These are phyloP conservation scores for Anguilla megastoma DNA, from an alignment of 2,797 vertebrate genomes.

Conservation along the genomic window DNA sequence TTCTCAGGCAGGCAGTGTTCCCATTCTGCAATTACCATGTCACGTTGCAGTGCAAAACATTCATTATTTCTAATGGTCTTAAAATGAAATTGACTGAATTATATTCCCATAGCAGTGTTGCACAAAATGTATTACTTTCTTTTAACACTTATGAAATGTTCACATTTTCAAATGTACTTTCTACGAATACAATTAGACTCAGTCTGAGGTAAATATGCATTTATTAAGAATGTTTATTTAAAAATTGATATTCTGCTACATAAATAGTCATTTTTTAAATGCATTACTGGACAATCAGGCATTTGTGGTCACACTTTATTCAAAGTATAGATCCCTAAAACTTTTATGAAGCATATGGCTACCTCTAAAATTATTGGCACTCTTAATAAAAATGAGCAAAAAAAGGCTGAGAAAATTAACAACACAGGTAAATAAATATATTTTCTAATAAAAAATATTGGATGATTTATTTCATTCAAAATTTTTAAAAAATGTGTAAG, in stretches of 20 bases:
- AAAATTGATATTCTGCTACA: constrained; percentile 88
- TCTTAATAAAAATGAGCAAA: background rate
- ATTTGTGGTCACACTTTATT: constrained; percentile 10
- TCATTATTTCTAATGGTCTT: constrained; percentile 45
- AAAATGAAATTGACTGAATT: constrained; percentile 14
- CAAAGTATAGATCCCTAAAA: constrained; percentile 2
- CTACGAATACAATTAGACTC: background rate
- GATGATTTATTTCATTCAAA: too few species aligned
- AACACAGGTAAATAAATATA: too few species aligned
- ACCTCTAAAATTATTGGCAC: background rate
- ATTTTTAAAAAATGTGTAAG: too few species aligned
- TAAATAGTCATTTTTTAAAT: constrained; percentile 81
- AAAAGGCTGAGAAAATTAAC: background rate
- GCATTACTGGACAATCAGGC: constrained; percentile 73
- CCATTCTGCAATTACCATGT: constrained; percentile 49
- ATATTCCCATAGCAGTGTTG: background rate
- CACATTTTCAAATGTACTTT: background rate
- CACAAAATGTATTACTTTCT: background rate
- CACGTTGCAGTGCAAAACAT: constrained; percentile 44
- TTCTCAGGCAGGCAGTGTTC: constrained; percentile 35
- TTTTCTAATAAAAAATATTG: too few species aligned
- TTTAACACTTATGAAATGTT: background rate
- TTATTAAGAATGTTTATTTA: constrained; percentile 86
- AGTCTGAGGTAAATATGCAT: constrained; percentile 38
- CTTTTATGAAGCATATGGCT: background rate